Base-by-base conservation (phyloP, 2,113 vertebrate genomes). In the Paradisaea rubra region DNA sequence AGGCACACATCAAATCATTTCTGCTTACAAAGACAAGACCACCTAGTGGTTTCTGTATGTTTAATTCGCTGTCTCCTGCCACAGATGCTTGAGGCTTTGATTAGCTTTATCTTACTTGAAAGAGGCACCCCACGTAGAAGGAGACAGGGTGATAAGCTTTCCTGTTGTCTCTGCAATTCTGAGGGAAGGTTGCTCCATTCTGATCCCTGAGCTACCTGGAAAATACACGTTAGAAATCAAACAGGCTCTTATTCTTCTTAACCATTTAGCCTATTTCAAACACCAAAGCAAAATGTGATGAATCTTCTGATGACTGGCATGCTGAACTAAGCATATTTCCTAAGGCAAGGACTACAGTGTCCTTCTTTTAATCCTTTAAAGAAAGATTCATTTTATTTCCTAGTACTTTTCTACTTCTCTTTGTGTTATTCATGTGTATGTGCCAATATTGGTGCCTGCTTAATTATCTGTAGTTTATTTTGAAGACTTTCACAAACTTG, bases 41-140 rank as follows among this genome's bases (percentile, higher is more conserved):
- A 72, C 90, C 76, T 84, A 88, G 69, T 86, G 87, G 6, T 56
- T 96, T 94, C 71, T 94, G 44, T 91, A 77, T 95, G 82, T 20
- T 86, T 95, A 97, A 91, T 91, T 89, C 31, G 0, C 47, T 89
- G 47, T 69, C 37, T 89, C 15, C 76, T 94, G 64, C 15, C 91
- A 93, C 68, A 94, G 70, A 44, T 68, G 74, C 71, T 95, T 80
- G 52, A 95, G 85, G 56, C 80, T 96, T 94, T 95, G 88, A 93
- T 95, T 95, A 90, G 64, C 65, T 94, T 94, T 95, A 91, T 90
- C 89, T 91, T 91, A 89, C 87, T 95, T 91, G 85, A 68, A 93
- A 95, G 88, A 91, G 85, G 91, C 82, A 86, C 76, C 90, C 85
- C 49, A 39, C 1, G 37, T 64, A 81, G 91, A 89, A 94, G 19